Conservation (phyloP, 1,140 invertebrate species). For the Drosophila sproati region DNA sequence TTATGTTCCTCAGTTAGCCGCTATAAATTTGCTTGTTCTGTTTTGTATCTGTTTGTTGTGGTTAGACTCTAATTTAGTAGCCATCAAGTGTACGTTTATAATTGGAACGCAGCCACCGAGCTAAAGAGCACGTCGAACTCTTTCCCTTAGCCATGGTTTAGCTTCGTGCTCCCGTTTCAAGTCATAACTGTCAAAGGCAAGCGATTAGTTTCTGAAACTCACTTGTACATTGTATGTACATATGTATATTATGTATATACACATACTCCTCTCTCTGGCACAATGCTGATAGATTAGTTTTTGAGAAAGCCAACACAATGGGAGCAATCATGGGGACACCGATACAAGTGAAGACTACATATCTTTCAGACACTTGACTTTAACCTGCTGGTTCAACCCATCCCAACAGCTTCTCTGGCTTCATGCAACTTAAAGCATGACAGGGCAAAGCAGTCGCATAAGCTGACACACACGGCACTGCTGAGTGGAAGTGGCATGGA, state of each 20-base stretch:
- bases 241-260: not conserved
- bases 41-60: conserved; percentile 50
- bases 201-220: conserved; percentile 1
- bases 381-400: no score
- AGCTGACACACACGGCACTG: conserved; percentile 2
- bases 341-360: conserved; percentile 48
- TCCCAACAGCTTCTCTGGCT: no score
- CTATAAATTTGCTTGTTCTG: not conserved
- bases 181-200: conserved; percentile 69
- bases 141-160: conserved; percentile 7
- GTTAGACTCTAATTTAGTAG: conserved; percentile 74
- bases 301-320: conserved; percentile 35
- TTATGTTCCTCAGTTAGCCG: not conserved
- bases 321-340: conserved; percentile 10
- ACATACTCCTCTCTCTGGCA: conserved; percentile 21
- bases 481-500: not conserved
- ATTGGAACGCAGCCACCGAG: conserved; percentile 65
- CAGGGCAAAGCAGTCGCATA: conserved; percentile 33
- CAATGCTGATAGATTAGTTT: conserved; percentile 65
- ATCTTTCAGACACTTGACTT: conserved; percentile 26
- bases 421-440: conserved; percentile 28
- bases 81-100: conserved; percentile 74
- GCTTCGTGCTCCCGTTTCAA: conserved; percentile 10
- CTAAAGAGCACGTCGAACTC: conserved; percentile 17
- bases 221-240: not conserved